Evolutionary conservation across 2,113 vertebrate genomes (phyloP), one percentile per base, ranked within the genome.

Genomic region (Pachypanchax playfairii): DNA sequence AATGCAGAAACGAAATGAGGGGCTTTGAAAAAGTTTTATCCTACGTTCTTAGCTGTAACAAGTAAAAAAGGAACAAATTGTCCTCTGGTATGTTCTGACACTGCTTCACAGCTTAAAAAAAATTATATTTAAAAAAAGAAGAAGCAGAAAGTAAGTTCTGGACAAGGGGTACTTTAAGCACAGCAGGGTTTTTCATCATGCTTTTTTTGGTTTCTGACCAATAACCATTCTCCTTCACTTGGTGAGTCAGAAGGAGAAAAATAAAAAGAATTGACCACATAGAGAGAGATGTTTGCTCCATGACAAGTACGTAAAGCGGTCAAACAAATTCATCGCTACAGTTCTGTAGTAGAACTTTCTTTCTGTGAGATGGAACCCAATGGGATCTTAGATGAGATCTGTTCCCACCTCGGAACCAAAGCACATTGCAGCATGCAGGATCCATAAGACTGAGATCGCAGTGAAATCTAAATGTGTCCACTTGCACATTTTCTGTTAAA

Each of bases 21-120:
- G 61, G 14, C 41, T 14, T 49, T 56, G 26, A n/a, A 67, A 65
- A 64, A 3, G 26, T 65, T 63, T 62, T 43, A 51, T 22, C 22
- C 18, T 15, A 10, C 28, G 49, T 54, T 62, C n/a, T 65, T 17
- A 18, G 18, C 28, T 17, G 48, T 14, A 8, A 41, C 15, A 67
- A 38, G 4, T 10, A 9, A 22, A 38, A 39, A 67, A 28, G 50
- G 38, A 35, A 69, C 54, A 51, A 39, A 61, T 38, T 77, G 60
- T 73, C 25, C 46, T 63, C 41, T 64, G 57, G 61, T 50, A 43
- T 35, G 29, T n/a, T 24, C 33, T 20, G 24, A 22, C 53, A 56
- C 35, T 57, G 35, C 11, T 44, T 48, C 42, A 69, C 9, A 58
- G 6, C 24, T 13, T 10, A 26, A 38, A 74, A 4, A 67, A 48